Evolutionary conservation across 2,797 vertebrate genomes (phyloP), one percentile per base, ranked within the genome.

Genomic region (Diplodus sargus): DNA sequence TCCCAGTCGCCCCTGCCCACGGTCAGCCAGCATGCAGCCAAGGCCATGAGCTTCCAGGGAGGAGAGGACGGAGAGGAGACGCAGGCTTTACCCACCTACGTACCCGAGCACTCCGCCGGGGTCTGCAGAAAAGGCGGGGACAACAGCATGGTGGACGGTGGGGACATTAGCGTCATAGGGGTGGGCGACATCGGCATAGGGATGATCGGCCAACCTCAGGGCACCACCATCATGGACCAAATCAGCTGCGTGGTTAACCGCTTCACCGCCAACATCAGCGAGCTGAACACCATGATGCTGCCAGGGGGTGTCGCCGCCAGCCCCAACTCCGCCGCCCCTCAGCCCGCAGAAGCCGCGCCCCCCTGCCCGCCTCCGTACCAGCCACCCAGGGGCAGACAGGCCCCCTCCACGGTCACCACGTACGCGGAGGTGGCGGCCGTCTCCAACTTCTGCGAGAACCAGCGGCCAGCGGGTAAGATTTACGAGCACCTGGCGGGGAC

Each of bases 201-300:
- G 22, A 62, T 90, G 68, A 87, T 91, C 4, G 95, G 96, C 70
- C 96, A 96, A 5, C 94, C 96, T 47, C 97, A 97, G 93, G 96
- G 96, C 15, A 96, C 96, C 56, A 96, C 97, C 25, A 96, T 99
- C 83, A 97, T 99, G 97, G 98, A 99, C 91, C 98, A 99, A 89
- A 99, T 99, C 93, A 99, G 97, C 91, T 97, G 96, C 0, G 98
- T 99, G 85, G 98, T 99, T 56, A 98, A 96, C 63, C 96, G 98
- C 18, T 99, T 99, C 93, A 98, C 97, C 0, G 97, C 98, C 88
- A 99, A 99, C 89, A 99, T 99, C 93, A 99, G 95, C 0, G 98
- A 99, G 92, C 96, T 99, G 81, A 99, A 99, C 94, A 96, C 94
- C 90, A 98, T 99, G 98, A 99, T 99, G 98, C 94, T 99, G 86